Base-by-base conservation (phyloP, 2,797 vertebrate genomes). In the Silurus lanzhouensis region DNA sequence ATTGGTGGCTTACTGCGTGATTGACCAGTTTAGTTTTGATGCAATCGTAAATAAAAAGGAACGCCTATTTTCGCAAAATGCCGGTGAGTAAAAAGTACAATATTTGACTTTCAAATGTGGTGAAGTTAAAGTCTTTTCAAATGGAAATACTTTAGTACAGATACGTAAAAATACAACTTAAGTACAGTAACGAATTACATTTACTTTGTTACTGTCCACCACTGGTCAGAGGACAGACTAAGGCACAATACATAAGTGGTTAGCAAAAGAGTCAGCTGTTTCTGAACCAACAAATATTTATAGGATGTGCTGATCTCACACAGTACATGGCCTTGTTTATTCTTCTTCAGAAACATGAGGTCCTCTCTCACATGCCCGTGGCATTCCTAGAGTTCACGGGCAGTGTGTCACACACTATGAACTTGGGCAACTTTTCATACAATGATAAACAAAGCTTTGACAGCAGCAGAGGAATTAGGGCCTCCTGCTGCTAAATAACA, bases 371-470 rank as follows among this genome's bases (percentile, higher is more conserved):
- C 88, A 90, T 88, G 86, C 25, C 77, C 84, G 86, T 22, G 82
- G 74, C 82, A 86, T 89, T 88, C 88, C 86, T 89, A 83, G 87
- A 90, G 82, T 86, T 89, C 70, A 57, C 57, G 55, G 88, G 72
- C 88, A 86, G 84, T 90, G 86, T 88, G 44, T 80, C 67, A 87
- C 89, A 80, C 58, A 78, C 74, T 27, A 63, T 76, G 25, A 55
- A 70, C 78, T 67, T 67, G 60, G 48, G n/a, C 25, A 48, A 82
- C 83, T 83, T 88, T 88, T 92, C 88, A 91, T 91, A 88, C 87
- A 87, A 87, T 81, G 79, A 92, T 91, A 93, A 93, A 94, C 90
- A 90, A 87, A 83, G 81, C 9, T 87, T 91, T 93, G 92, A 94
- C 92, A 91, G 93, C 93, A 94, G 87, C 89, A 86, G 83, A 77